A percentile compares a stretch with the other conserved stretches of the same genome.
phyloP scores from a whole-genome alignment of 1,140 invertebrate species.

The Bombus turneri region DNA sequence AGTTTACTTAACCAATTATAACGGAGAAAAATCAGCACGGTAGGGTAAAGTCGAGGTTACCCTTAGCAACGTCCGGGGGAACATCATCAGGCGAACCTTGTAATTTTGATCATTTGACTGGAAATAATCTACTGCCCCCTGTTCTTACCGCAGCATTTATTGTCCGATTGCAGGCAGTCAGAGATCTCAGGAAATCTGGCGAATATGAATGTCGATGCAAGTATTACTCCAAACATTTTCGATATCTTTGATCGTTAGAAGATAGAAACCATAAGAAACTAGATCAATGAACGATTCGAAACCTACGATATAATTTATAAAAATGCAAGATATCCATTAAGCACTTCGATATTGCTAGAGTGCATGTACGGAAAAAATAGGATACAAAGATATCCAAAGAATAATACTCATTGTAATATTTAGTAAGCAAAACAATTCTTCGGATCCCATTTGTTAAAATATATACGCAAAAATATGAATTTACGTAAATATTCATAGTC shows the following conservation, averaged over 20 bases:
- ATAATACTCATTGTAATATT: too few relatives aligned
- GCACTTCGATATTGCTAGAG: too few relatives aligned
- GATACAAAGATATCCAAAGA: too few relatives aligned
- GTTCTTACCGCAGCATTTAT: constrained; percentile 79
- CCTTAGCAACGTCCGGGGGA: constrained; percentile 63
- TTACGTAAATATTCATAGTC: too few relatives aligned
- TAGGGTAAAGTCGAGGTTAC: constrained; percentile 52
- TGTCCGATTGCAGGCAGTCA: constrained; percentile 69
- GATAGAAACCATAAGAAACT: not conserved
- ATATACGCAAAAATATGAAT: too few relatives aligned
- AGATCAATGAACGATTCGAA: not conserved
- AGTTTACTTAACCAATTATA: constrained; percentile 67
- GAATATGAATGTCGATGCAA: not conserved
- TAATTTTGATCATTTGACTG: constrained; percentile 82
- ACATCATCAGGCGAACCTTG: constrained; percentile 81
- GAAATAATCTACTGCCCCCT: constrained; percentile 75
- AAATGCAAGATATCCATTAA: too few relatives aligned
- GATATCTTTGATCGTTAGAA: not conserved
- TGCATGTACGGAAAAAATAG: too few relatives aligned
- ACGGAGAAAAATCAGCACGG: constrained; percentile 61
- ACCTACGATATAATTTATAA: too few relatives aligned
- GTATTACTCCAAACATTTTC: not conserved
- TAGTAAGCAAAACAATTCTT: too few relatives aligned
- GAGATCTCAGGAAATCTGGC: constrained; percentile 31
- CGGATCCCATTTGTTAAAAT: too few relatives aligned